Evolutionary conservation across 2,797 vertebrate species (phyloP), one percentile per base, ranked within the genome.

Genomic region (Lacerta viridis): DNA sequence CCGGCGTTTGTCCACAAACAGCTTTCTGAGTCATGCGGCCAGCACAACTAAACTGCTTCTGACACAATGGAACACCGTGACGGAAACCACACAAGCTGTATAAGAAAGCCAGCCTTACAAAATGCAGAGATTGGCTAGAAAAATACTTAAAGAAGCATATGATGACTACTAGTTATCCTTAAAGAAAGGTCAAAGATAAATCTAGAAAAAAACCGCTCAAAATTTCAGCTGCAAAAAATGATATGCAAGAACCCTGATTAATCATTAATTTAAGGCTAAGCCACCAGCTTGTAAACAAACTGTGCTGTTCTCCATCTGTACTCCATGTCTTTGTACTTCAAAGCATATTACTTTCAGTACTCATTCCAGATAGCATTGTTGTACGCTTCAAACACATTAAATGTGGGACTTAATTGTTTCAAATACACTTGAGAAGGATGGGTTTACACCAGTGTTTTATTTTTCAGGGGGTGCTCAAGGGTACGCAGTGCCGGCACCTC

Each of bases 201-300:
- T 46, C 23, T 84, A 50, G 50, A 79, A 83, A 75, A 78, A 4
- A 83, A 15, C 15, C 59, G 23, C 33, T 72, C 41, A 78, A 33
- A 61, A 27, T 41, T 69, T 61, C 46, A 43, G 5, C 64, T 68
- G 10, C 64, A 83, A 86, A 83, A 83, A 55, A 9, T 78, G 39
- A 36, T 43, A 83, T 25, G 17, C 25, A 39, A 66, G 11, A 78
- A 17, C 39, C 8, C 25, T 17, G 25, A 36, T 64, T 55, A 85
- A 75, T 85, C 43, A 81, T 85, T 89, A 85, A 81, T 25, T 86
- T 86, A 43, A 69, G 68, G 72, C 13, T 72, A 69, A 77, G 25
- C 17, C 7, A n/a, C 15, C 46, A 78, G 3, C 64, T 41, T 59
- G 20, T 69, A 77, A 83, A 90, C 64, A 83, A 1, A 15, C 39